Percentiles rank a stretch among this genome's conserved stretches.
Evolutionary conservation across 30 jellyfish, hydroid and myxozoan species (phyloP).

Genomic region (Euphysa ruthae): DNA sequence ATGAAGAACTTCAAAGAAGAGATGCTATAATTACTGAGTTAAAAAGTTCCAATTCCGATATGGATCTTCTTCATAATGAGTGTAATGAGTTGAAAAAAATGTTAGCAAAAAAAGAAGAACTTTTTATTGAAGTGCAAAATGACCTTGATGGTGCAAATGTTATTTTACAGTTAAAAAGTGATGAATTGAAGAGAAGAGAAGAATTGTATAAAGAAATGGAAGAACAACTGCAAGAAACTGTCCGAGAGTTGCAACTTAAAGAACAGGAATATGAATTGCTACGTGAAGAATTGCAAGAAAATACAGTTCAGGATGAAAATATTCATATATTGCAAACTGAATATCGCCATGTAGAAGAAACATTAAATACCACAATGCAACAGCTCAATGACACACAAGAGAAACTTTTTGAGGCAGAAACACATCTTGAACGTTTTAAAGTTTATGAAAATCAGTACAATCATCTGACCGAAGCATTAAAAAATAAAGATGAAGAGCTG

Average conservation of each 20-base stretch:
- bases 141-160: slow-evolving; percentile 27
- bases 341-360: slow-evolving; percentile 26
- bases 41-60: slow-evolving; percentile 15
- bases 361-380: neutral
- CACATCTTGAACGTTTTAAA: slow-evolving; percentile 13
- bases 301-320: slow-evolving; percentile 23
- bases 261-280: slow-evolving; percentile 13
- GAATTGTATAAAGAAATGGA: neutral
- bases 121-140: slow-evolving; percentile 13
- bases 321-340: slow-evolving; percentile 32
- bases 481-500: slow-evolving; percentile 18
- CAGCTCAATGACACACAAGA: slow-evolving; percentile 19
- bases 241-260: neutral
- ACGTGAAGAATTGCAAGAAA: slow-evolving; percentile 14
- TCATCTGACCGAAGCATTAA: slow-evolving; percentile 2
- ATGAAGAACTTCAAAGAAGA: slow-evolving; percentile 8
- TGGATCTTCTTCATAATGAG: slow-evolving; percentile 22
- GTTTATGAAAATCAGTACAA: slow-evolving; percentile 27
- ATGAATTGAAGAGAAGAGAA: neutral
- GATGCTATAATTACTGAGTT: slow-evolving; percentile 11
- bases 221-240: neutral
- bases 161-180: slow-evolving; percentile 1
- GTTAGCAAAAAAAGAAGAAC: slow-evolving; percentile 9
- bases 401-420: slow-evolving; percentile 11
- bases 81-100: slow-evolving; percentile 17